Evolutionary conservation across 2,888 invertebrate species (phyloP).

Genomic region (Ametastegia equiseti): DNA sequence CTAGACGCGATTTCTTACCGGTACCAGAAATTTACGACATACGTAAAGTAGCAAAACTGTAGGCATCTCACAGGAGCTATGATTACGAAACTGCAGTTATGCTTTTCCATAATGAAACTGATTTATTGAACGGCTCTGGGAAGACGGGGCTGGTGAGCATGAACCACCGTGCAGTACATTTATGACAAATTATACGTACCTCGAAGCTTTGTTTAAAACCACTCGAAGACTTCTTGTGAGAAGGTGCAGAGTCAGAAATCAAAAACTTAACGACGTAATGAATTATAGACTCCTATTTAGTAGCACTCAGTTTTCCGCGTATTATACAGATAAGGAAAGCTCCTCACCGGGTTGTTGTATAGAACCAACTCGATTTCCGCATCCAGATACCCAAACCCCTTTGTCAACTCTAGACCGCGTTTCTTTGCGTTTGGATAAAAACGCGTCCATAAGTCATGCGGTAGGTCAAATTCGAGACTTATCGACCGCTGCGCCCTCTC

Average conservation of each 20-base stretch:
- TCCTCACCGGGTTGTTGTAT: not conserved
- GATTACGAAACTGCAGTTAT: slow-evolving; percentile 44
- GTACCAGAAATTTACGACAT: slow-evolving; percentile 38
- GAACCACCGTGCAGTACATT: not conserved
- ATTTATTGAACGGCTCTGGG: slow-evolving; percentile 38
- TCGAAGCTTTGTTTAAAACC: slow-evolving; percentile 8
- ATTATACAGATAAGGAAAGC: not conserved
- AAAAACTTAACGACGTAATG: not conserved
- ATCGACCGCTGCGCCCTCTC: slow-evolving; percentile 35
- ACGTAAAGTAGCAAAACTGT: slow-evolving; percentile 40
- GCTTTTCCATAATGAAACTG: slow-evolving; percentile 40
- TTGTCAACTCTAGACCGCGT: not conserved
- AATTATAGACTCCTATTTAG: not conserved
- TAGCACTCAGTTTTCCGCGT: not conserved
- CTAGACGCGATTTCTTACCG: slow-evolving; percentile 34
- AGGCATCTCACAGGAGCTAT: slow-evolving; percentile 42
- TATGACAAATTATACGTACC: slow-evolving; percentile 22
- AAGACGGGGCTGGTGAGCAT: slow-evolving; percentile 18
- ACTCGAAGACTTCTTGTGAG: not conserved
- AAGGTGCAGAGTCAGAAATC: slow-evolving; percentile 4
- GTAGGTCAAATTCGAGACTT: slow-evolving; percentile 38
- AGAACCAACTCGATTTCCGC: not conserved
- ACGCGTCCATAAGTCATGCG: not conserved
- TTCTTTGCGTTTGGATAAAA: slow-evolving; percentile 3
- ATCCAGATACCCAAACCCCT: not conserved